Evolutionary conservation across 2,797 vertebrate genomes (phyloP), one percentile per base, ranked within the genome.

Genomic region (Sebastes vulpes): DNA sequence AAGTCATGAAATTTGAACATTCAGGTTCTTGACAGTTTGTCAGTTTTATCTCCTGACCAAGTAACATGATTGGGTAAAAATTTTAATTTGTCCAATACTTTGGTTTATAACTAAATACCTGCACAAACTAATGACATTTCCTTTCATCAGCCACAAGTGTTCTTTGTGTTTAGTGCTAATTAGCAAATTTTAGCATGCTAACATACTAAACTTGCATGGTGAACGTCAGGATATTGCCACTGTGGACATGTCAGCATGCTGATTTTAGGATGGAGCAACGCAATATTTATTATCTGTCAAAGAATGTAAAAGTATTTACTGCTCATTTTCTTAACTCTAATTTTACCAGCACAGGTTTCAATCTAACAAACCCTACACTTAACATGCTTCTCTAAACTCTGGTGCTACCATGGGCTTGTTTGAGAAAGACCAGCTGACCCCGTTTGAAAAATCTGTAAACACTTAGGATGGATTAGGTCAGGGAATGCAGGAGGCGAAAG

Each of bases 401-500:
- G 52, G 54, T 50, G 16, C 63, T 54, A 52, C 65, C 59, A 32
- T 83, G 65, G 82, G 52, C 35, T 73, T 75, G 75, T 83, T 94
- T 93, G 87, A 94, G 68, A 87, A 91, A 92, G 83, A 89, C 86
- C 85, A 92, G 90, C 90, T 85, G 90, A 92, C 89, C 86, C 82
- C 72, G 0, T 83, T 70, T 63, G 74, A 86, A 84, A 81, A 60
- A 61, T 65, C 94, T 95, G 94, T 91, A 92, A 95, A 93, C 94
- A 95, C 92, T 95, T 94, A 92, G 67, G 25, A 74, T 35, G 67
- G 92, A 95, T 95, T 93, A 93, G 84, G 32, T 65, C 53, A 57
- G 88, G 90, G 84, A 86, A 84, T 76, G 74, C 35, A 74, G 71
- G 76, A 46, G 80, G 29, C 63, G 66, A 72, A 58, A 52, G 58